Base-by-base conservation (phyloP, 1,140 invertebrate genomes). In the Apis laboriosa region DNA sequence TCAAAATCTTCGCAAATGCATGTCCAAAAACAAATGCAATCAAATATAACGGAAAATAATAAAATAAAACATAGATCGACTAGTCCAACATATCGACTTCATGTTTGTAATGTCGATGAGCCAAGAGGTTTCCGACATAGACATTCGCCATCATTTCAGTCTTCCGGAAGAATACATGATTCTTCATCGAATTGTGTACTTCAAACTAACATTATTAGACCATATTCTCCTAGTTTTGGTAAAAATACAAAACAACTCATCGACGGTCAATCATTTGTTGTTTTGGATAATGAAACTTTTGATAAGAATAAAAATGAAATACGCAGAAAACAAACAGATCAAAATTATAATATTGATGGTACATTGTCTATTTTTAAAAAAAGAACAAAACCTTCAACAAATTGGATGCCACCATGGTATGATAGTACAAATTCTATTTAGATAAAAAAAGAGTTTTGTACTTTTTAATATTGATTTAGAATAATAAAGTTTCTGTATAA, bases 391-490 rank as follows among this genome's bases (percentile, higher is more conserved):
- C 90, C 92, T 21, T 90, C 93, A 24, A 84, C 93, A 0, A 93
- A 92, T 68, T 94, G 93, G 93, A 94, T 94, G 93, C 92, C 92
- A 61, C 92, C 92, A 0, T 94, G 93, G 93, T 94, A 94, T 77
- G 93, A 94, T 64, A 93, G 90, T 80, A 92, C 90, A 34, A 93
- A 90, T 73, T 92, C 91, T 28, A 93, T 92, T 75, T 94, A 87
- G 58, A 73, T 28, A n/a, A 66, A 66, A 56, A 56, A 74, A n/a
- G 5, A 24, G 61, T 53, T 67, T 81, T 34, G 2, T 49, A 49
- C 56, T 72, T 79, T 78, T 51, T 71, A 78, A 61, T 75, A 75
- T 49, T 28, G n/a, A 49, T 21, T n/a, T 11, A 51, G 21, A 79
- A 51, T 7, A 75, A 81, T 75, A 73, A 66, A 75, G 17, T 67